Conservation (phyloP, 1,140 invertebrate genomes). For the Cydia splendana region DNA sequence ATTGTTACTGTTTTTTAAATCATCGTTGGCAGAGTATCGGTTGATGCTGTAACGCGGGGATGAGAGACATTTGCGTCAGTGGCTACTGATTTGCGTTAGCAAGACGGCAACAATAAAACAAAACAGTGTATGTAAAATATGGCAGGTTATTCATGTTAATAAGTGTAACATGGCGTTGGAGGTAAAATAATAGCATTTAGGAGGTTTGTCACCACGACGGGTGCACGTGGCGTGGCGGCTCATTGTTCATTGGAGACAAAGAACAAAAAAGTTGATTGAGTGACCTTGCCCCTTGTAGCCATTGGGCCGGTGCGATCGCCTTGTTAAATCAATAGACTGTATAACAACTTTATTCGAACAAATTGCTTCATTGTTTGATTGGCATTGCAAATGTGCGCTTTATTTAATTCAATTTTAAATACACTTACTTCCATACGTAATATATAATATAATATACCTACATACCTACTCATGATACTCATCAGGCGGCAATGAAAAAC, state of each 20-base stretch:
- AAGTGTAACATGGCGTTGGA: neutral
- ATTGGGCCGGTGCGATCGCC: constrained; percentile 16
- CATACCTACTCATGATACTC: too few relatives aligned
- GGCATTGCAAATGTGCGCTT: too few relatives aligned
- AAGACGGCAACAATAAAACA: neutral
- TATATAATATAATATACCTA: too few relatives aligned
- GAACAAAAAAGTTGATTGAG: constrained; percentile 10
- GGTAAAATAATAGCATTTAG: neutral
- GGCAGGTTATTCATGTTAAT: constrained; percentile 10
- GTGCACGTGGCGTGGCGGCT: neutral
- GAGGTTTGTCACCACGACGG: neutral
- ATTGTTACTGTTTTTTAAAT: too few relatives aligned
- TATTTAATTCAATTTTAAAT: too few relatives aligned
- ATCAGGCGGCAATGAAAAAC: too few relatives aligned
- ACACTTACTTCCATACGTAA: too few relatives aligned
- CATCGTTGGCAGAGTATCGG: neutral
- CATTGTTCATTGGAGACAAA: neutral
- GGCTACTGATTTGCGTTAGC: constrained; percentile 17
- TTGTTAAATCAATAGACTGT: constrained; percentile 16
- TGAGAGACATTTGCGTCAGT: constrained; percentile 13
- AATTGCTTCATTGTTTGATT: neutral
- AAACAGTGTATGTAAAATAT: neutral
- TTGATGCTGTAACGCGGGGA: constrained; percentile 7
- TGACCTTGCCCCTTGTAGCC: constrained; percentile 5
- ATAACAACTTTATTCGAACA: neutral